Base-by-base conservation (phyloP, 2,113 vertebrate genomes). In the Cathartes aura region DNA sequence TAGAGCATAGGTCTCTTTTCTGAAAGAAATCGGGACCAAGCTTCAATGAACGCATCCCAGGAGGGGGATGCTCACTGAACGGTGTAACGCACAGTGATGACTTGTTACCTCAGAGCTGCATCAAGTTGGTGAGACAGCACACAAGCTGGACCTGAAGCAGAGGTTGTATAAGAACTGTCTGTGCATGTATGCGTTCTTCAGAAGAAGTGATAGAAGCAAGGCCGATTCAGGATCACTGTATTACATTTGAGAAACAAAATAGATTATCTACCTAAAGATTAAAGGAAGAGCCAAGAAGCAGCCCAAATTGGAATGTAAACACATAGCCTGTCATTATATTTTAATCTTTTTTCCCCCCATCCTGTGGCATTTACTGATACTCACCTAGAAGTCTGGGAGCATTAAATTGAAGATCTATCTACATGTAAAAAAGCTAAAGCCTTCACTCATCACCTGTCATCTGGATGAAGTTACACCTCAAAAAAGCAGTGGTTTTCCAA, bases 101-200 rank as follows among this genome's bases (percentile, higher is more conserved):
- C 23, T 48, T 40, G 7, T 29, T 36, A 23, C 38, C 32, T 72
- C 19, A 64, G 59, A 47, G 43, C 26, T 87, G 13, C 30, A 43
- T 38, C 13, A 71, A n/a, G 23, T 5, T 5, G 2, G 1, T 32
- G 59, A 89, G 59, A 52, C 5, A 64, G 20, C 45, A 40, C 34
- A 21, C 0, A 20, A 58, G 6, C 10, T 62, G 42, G 34, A 34
- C 68, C 22, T 56, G 34, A n/a, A 62, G 21, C 40, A 70, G 36
- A 74, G 23, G 26, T 32, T 52, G 19, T 5, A 0, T 16, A 30
- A 66, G 26, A 62, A 11, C 11, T 34, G 8, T 4, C 32, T 73
- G 12, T 26, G 13, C 6, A 26, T 0, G 0, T 50, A 48, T 0
- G 1, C 0, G 0, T n/a, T 38, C 70, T 63, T 58, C 45, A 24